These are phyloP conservation scores for Tinea pellionella DNA, from an alignment of 2,888 invertebrate species.

Conservation along the genomic window DNA sequence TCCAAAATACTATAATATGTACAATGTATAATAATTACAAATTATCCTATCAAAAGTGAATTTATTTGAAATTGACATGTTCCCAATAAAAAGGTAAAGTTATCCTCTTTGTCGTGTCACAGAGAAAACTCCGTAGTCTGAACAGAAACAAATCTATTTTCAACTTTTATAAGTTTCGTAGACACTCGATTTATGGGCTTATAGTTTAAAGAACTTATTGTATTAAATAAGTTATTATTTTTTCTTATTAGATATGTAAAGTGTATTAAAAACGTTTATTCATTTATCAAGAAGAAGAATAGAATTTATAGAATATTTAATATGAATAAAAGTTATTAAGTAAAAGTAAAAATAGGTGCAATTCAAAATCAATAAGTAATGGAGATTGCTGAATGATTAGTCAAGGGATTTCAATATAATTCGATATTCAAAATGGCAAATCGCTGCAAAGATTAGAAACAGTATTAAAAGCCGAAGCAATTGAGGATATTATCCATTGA, in stretches of 20 bases:
- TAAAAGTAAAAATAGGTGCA: no score
- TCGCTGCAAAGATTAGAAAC: background rate
- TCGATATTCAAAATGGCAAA: slow-evolving; percentile 6
- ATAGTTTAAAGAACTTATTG: slow-evolving; percentile 21
- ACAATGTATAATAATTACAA: no score
- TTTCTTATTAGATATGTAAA: no score
- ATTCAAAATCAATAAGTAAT: no score
- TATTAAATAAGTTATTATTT: background rate
- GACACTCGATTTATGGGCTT: slow-evolving; percentile 28
- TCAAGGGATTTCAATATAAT: background rate
- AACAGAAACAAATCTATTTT: slow-evolving; percentile 31
- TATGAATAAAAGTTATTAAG: no score
- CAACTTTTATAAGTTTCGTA: slow-evolving; percentile 29
- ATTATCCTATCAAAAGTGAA: background rate
- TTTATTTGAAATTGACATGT: slow-evolving; percentile 1
- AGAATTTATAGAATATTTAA: no score
- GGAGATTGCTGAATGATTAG: no score
- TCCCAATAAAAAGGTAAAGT: slow-evolving; percentile 14
- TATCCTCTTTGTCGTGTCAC: slow-evolving; percentile 10
- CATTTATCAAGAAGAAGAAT: no score
- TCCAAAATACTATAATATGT: no score
- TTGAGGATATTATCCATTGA: background rate
- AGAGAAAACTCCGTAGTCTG: slow-evolving; percentile 17
- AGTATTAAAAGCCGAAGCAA: background rate
- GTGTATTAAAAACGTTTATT: no score